Base-by-base conservation (phyloP, 2,797 vertebrate genomes). In the Margarornis squamiger region DNA sequence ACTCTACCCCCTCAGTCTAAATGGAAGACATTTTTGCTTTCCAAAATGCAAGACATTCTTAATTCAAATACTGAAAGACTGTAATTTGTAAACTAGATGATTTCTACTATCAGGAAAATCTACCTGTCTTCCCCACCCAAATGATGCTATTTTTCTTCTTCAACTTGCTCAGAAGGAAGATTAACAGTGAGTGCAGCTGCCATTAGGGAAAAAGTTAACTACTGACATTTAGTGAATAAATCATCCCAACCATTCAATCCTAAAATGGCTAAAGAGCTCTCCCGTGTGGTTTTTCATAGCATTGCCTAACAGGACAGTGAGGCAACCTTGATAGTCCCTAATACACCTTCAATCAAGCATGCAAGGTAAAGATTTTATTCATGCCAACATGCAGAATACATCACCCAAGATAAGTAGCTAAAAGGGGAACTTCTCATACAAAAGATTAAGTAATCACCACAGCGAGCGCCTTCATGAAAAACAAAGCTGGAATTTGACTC, bases 371-470 rank as follows among this genome's bases (percentile, higher is more conserved):
- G 88, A 38, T 52, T 89, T 95, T 85, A 94, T 79, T 95, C 97
- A 96, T 97, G 97, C 97, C 94, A 96, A 95, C 98, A 97, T 98
- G 97, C 98, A 98, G 92, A 96, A 89, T 88, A 96, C 71, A 83
- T 41, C 96, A 96, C 91, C 93, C 94, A 88, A 59, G 49, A 73
- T 82, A 91, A 97, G 96, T 55, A 96, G 91, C 95, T 97, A 86
- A 78, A 92, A 95, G 97, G 96, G 83, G 94, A 98, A 97, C 97
- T 98, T 97, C 97, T 97, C 91, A 83, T 97, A 98, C 97, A 96
- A 94, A 97, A 97, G 97, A 96, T 97, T 71, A 92, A 55, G 95
- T 96, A 98, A 96, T 97, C 97, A 98, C 98, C 98, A 98, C 97
- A 84, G 22, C 1, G 17, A 84, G 46, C 89, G 59, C 57, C 80